Conservation (phyloP, 2,888 invertebrate genomes). For the Horisme vitalbata region DNA sequence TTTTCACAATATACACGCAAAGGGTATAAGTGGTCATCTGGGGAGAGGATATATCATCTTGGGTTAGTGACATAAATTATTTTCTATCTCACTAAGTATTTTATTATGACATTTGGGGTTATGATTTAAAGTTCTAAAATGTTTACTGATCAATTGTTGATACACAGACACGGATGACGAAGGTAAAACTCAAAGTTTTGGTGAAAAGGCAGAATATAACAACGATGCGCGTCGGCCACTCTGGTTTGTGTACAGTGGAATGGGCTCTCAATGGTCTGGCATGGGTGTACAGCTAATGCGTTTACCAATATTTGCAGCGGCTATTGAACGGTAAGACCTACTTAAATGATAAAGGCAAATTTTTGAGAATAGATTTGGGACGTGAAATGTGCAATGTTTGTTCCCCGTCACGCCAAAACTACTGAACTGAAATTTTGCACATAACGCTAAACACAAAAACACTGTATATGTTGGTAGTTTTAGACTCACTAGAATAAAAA, state of each 20-base stretch:
- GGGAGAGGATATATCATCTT: constrained; percentile 45
- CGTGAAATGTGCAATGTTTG: no score
- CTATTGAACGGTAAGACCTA: constrained; percentile 75
- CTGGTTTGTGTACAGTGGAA: constrained; percentile 88
- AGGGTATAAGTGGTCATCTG: constrained; percentile 54
- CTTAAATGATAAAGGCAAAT: no score
- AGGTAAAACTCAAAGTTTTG: constrained; percentile 45
- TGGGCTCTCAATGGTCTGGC: constrained; percentile 87
- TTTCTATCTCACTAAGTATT: no score
- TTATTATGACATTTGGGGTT: no score
- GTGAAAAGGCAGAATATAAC: constrained; percentile 48
- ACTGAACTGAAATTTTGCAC: no score
- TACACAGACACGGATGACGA: constrained; percentile 44
- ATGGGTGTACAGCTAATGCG: constrained; percentile 86
- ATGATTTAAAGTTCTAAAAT: no score
- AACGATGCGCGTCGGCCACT: constrained; percentile 72
- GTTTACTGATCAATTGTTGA: no score
- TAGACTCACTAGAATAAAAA: no score
- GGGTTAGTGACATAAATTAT: neutral
- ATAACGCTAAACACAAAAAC: no score
- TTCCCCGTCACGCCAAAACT: no score
- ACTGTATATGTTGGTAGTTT: no score
- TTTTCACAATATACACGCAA: constrained; percentile 57
- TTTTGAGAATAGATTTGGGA: no score
- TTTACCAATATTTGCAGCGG: constrained; percentile 82